Base-by-base conservation (phyloP, 2,888 invertebrate genomes). In the Ichneumon xanthorius region DNA sequence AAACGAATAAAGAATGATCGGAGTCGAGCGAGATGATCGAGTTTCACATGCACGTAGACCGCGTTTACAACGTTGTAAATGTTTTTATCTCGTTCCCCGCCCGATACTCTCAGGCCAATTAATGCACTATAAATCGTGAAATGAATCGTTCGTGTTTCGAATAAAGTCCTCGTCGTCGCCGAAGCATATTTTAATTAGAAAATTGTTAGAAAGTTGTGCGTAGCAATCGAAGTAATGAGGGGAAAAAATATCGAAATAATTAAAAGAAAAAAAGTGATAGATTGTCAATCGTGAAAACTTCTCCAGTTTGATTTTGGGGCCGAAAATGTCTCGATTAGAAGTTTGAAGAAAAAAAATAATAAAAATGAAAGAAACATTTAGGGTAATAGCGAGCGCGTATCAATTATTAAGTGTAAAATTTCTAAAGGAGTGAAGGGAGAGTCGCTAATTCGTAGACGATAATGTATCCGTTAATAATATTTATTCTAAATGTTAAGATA, bases 41-140 rank as follows among this genome's bases (percentile, higher is more conserved):
- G 75, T 81, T 68, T 80, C 76, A 53, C 63, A 63, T 53, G 45
- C 53, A 50, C 61, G 50, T 80, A 63, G 75, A 80, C 76, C 81
- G 82, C 88, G 81, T 91, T 91, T 91, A 90, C 86, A 90, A 88
- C 89, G 89, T 90, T 90, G 88, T 91, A 91, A 91, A 91, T 85
- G 81, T 85, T 88, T 90, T 88, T 88, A 86, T 86, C 84, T 40
- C 48, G 22, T 76, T 68, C 61, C 5, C 33, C 61, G 63, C 70
- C 50, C 50, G 16, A 81, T 85, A 84, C 85, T 88, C 87, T 73
- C 80, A 79, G 73, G 86, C 88, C 89, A 91, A 91, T 90, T 90
- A 90, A 90, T 89, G 88, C 85, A 80, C 87, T 83, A 88, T 90
- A 89, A 91, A 90, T 84, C 65, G 53, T 22, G 55, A 75, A 79